Evolutionary conservation across 2,113 vertebrate species (phyloP).

Genomic region (Sphaerodactylus townsendi): DNA sequence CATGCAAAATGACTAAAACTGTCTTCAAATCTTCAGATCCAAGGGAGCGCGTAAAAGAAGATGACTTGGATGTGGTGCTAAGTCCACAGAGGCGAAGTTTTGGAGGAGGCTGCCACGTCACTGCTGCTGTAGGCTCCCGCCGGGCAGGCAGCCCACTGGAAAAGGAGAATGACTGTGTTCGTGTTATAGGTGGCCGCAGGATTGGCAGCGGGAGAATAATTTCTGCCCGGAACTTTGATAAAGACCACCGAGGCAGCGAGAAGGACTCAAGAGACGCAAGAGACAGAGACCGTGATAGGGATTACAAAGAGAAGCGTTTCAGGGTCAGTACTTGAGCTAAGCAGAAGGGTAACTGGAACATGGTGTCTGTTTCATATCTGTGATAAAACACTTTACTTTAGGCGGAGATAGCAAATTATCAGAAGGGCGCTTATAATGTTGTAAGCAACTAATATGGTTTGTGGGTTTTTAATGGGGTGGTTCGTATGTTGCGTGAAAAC

Average conservation of each 20-base stretch:
- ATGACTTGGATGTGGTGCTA: slow-evolving; percentile 93
- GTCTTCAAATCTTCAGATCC: slow-evolving; percentile 79
- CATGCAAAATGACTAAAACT: neutral
- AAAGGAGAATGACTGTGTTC: slow-evolving; percentile 89
- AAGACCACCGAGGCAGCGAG: slow-evolving; percentile 84
- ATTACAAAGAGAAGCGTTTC: slow-evolving; percentile 96
- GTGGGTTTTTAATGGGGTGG: neutral
- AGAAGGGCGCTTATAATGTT: neutral
- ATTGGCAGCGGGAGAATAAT: slow-evolving; percentile 96
- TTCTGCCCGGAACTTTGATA: slow-evolving; percentile 87
- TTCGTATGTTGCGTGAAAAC: neutral
- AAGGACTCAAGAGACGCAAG: slow-evolving; percentile 76
- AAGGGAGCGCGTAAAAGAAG: slow-evolving; percentile 93
- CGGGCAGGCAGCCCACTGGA: slow-evolving; percentile 89
- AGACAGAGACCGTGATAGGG: slow-evolving; percentile 86
- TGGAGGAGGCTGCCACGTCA: slow-evolving; percentile 93
- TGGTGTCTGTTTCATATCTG: neutral
- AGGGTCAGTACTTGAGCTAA: slow-evolving; percentile 77
- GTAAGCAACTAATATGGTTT: neutral
- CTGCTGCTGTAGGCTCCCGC: slow-evolving; percentile 76
- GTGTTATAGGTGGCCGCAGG: slow-evolving; percentile 85
- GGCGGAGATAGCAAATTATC: neutral
- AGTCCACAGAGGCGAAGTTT: slow-evolving; percentile 97
- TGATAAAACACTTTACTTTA: neutral
- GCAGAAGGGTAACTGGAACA: neutral